Conservation (phyloP, 2,113 vertebrate species). For the Muscicapa adusta region DNA sequence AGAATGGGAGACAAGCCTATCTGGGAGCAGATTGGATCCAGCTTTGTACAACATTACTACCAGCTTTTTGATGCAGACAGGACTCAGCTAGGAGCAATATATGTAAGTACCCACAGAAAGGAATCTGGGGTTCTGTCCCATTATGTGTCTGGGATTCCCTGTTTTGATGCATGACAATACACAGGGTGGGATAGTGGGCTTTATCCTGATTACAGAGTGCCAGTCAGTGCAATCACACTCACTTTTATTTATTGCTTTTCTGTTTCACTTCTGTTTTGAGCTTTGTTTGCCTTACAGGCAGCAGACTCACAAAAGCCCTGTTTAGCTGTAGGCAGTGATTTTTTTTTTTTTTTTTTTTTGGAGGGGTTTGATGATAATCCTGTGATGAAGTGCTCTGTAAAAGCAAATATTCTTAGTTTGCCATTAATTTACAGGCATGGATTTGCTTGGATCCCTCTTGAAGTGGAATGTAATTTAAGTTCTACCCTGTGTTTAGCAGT, state of each 20-base stretch:
- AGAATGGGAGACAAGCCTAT: conserved; percentile 97
- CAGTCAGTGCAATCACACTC: not conserved
- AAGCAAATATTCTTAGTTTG: not conserved
- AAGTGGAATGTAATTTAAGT: not conserved
- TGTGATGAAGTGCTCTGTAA: not conserved
- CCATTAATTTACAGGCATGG: not conserved
- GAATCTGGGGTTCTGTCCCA: accelerated
- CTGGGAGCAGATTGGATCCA: conserved; percentile 99
- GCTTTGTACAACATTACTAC: conserved; percentile 98
- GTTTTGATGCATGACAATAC: not conserved
- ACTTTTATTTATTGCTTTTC: not conserved
- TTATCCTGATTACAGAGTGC: not conserved
- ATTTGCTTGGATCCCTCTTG: not conserved
- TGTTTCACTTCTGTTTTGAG: not conserved
- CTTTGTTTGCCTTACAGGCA: not conserved
- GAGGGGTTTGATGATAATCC: not conserved
- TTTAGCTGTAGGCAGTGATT: not conserved
- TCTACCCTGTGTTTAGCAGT: not conserved
- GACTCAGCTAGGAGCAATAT: conserved; percentile 92
- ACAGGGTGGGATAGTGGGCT: not conserved
- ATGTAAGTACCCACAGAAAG: conserved; percentile 81
- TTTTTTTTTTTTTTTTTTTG: too few species aligned
- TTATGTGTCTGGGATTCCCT: not conserved
- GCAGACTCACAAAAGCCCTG: not conserved
- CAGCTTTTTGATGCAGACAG: conserved; percentile 94